Conservation (phyloP, 2,888 invertebrate species). For the Rhamphomyia laevipes region DNA sequence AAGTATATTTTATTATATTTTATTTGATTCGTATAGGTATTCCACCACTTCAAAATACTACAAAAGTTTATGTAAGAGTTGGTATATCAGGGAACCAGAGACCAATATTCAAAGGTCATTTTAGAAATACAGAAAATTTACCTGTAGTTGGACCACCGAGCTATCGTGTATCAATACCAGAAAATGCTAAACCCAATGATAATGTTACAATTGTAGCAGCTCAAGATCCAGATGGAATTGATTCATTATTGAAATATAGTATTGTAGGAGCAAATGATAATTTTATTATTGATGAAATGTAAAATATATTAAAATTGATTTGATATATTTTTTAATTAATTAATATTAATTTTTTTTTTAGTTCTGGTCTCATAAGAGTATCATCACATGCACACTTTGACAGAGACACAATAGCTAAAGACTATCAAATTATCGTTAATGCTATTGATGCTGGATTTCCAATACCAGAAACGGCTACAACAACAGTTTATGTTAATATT, state of each 20-base stretch:
- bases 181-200: slow-evolving; percentile 56
- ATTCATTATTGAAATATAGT: slow-evolving; percentile 54
- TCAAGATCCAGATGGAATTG: slow-evolving; percentile 67
- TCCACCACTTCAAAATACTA: slow-evolving; percentile 54
- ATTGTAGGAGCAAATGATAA: slow-evolving; percentile 68
- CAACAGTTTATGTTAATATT: slow-evolving; percentile 59
- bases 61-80: slow-evolving; percentile 55
- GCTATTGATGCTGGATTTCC: slow-evolving; percentile 66
- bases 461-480: slow-evolving; percentile 64
- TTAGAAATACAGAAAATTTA: slow-evolving; percentile 43
- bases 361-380: slow-evolving; percentile 57
- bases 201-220: slow-evolving; percentile 60
- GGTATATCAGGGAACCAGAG: slow-evolving; percentile 69
- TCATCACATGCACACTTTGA: slow-evolving; percentile 62
- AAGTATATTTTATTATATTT: background rate
- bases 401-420: slow-evolving; percentile 52
- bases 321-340: slow-evolving; percentile 1
- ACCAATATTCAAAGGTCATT: slow-evolving; percentile 67
- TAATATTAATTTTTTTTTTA: slow-evolving; percentile 22
- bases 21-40: slow-evolving; percentile 36
- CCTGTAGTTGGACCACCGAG: slow-evolving; percentile 54
- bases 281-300: slow-evolving; percentile 62
- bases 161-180: slow-evolving; percentile 57
- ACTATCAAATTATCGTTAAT: slow-evolving; percentile 58
- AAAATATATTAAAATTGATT: slow-evolving; percentile 17